Percentiles rank a stretch among this genome's conserved stretches.
Evolutionary conservation across 1,140 invertebrate genomes (phyloP).

Genomic region (Nymphalis io): DNA sequence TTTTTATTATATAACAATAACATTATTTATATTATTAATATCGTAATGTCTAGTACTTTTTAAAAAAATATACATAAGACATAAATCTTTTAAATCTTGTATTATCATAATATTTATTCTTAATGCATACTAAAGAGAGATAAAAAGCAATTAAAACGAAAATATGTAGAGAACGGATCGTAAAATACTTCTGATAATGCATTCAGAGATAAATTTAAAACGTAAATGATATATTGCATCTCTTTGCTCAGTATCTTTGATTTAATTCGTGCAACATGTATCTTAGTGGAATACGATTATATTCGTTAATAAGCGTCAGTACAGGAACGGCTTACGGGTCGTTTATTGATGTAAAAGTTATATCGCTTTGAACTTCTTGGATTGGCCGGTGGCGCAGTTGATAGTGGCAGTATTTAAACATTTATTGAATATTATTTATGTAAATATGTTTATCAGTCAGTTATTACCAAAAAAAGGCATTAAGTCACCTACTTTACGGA

Average conservation of each 20-base stretch:
- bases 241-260: background rate
- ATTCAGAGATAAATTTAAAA: slow-evolving; percentile 24
- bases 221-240: slow-evolving; percentile 16
- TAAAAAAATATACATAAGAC: background rate
- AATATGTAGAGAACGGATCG: slow-evolving; percentile 18
- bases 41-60: no score
- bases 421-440: no score
- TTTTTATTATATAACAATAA: no score
- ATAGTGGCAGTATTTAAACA: no score
- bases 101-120: slow-evolving; percentile 14
- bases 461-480: no score
- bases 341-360: no score
- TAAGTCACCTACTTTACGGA: no score
- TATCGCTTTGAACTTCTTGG: no score
- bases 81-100: slow-evolving; percentile 8
- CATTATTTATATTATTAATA: no score
- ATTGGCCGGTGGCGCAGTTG: no score
- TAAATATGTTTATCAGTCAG: no score
- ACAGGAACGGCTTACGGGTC: no score
- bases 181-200: slow-evolving; percentile 20
- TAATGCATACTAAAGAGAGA: slow-evolving; percentile 17
- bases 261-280: background rate
- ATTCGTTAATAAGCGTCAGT: background rate
- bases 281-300: background rate
- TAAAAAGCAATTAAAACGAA: slow-evolving; percentile 27